A percentile compares a stretch with the other conserved stretches of the same genome.
These are phyloP conservation scores for Tolmerus cingulatus DNA, from an alignment of 2,888 invertebrate species.

Conservation along the genomic window DNA sequence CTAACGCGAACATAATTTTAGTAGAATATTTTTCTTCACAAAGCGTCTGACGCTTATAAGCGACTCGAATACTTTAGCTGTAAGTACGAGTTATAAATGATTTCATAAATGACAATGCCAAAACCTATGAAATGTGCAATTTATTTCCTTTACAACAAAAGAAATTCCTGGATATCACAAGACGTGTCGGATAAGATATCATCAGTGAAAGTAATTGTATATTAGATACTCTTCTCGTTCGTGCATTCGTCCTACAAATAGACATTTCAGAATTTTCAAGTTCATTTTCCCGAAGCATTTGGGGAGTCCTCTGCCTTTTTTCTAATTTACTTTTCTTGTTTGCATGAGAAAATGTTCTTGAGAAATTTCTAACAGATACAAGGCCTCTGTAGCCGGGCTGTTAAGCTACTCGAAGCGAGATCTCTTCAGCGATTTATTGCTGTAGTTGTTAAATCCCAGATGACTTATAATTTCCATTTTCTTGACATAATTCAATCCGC, in stretches of 20 bases:
- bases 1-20: neutral
- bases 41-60: neutral
- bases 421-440: slow-evolving; percentile 18
- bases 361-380: neutral
- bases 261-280: neutral
- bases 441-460: slow-evolving; percentile 2
- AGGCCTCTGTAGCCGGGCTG: neutral
- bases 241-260: neutral
- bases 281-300: neutral
- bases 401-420: neutral
- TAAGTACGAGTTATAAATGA: neutral
- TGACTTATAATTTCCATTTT: slow-evolving; percentile 33
- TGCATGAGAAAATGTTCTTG: neutral
- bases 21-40: neutral
- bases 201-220: neutral
- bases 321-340: neutral
- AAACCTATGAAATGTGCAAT: neutral
- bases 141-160: neutral
- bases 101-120: neutral
- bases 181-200: neutral
- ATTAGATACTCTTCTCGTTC: neutral
- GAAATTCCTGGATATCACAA: neutral
- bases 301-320: neutral
- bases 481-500: slow-evolving; percentile 25
- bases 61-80: neutral